Base-by-base conservation (phyloP, 30 jellyfish, hydroid and myxozoan species). In the Clytia hemisphaerica region DNA sequence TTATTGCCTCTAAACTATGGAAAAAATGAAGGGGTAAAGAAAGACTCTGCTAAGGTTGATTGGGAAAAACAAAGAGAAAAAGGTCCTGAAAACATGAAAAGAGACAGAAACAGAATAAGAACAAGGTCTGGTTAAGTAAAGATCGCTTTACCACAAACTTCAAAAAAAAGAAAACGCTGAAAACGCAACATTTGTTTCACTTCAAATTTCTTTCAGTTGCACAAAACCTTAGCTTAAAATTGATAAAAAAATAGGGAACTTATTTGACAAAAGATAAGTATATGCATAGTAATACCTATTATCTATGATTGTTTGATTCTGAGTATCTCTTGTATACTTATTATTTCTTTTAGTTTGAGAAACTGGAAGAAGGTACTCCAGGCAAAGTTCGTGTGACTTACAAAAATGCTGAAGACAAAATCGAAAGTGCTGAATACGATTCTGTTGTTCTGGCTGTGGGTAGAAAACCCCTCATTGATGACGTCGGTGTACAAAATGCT, bases 401-500 rank as follows among this genome's bases (percentile, higher is more conserved):
- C 80, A 80, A 67, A 64, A 75, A 66, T 50, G 51, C 38, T 37
- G 82, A 71, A n/a, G 83, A 78, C 1, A 89, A 42, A 47, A 93
- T 63, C 51, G 22, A 16, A 16, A 38, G 84, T 15, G 97, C 80
- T 15, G 88, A 75, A 46, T 88, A 71, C 70, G 78, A 88, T 59
- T 80, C 97, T 55, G 97, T 88, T 14, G 16, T 68, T 6, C 21
- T 66, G 14, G 97, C 96, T 19, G 60, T 88, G 25, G 97, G 97
- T 0, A 61, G 97, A 42, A 78, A 61, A 33, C 89, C 97, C 3
- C 75, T 93, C 65, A 79, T 93, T 16, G 50, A 83, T 2, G 97
- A 92, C 4, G 57, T 80, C 61, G 97, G 97, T 10, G 47, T 88
- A 84, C 95, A 88, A 54, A 75, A 88, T 25, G 79, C 72, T n/a